phyloP scores from a whole-genome alignment of 2,797 vertebrate species.

The Catostomus latipinnis region DNA sequence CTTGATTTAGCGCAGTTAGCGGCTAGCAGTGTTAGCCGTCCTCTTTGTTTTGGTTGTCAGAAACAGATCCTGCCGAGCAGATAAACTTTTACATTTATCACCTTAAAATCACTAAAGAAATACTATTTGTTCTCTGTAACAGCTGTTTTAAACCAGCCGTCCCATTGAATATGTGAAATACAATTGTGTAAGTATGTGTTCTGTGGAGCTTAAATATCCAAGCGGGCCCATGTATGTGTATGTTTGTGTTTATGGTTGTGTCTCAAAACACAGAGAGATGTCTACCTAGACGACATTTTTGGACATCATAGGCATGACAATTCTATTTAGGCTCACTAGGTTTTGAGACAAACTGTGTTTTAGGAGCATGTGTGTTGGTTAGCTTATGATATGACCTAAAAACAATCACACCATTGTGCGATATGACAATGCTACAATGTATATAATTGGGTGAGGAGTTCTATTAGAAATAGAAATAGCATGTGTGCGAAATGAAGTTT shows the following conservation, averaged over 20 bases:
- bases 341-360: neutral
- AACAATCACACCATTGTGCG: neutral
- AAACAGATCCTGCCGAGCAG: conserved; percentile 54
- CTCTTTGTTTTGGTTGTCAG: conserved; percentile 84
- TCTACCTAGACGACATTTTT: neutral
- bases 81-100: conserved; percentile 11
- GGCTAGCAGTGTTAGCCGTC: conserved; percentile 55
- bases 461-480: neutral
- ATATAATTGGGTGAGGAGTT: neutral
- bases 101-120: neutral
- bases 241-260: conserved; percentile 28
- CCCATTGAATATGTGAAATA: neutral
- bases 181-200: neutral
- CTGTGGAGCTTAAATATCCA: conserved; percentile 12
- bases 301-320: too few species aligned
- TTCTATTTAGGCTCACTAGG: neutral
- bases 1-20: conserved; percentile 59
- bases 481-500: neutral
- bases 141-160: conserved; percentile 4
- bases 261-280: neutral
- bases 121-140: neutral
- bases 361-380: neutral
- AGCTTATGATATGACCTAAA: neutral
- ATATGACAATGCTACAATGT: neutral
- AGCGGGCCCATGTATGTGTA: conserved; percentile 40